Evolutionary conservation across 2,113 vertebrate species (phyloP).

Genomic region (Catharus minimus): DNA sequence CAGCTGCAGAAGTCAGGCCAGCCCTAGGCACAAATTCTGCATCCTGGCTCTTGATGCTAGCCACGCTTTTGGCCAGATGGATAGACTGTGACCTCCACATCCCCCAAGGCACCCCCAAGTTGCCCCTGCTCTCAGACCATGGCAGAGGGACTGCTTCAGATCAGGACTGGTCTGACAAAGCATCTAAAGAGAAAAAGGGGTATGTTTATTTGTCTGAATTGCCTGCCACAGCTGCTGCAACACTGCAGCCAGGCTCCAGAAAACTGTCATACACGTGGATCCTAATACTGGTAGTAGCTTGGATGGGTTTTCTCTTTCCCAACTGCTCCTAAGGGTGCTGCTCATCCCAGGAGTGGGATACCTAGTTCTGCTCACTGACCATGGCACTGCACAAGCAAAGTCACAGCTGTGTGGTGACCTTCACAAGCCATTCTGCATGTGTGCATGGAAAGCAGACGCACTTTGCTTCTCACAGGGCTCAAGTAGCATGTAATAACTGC

Average conservation of each 20-base stretch:
- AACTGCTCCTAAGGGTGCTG: not conserved
- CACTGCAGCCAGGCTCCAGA: not conserved
- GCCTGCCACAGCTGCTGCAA: not conserved
- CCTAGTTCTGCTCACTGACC: not conserved
- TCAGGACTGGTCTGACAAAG: not conserved
- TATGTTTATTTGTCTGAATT: not conserved
- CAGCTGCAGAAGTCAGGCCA: rapidly evolving
- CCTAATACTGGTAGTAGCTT: not conserved
- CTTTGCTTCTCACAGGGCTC: slow-evolving; percentile 35
- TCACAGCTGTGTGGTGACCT: not conserved
- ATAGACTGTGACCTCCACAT: rapidly evolving
- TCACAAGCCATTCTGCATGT: not conserved
- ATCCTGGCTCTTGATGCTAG: not conserved
- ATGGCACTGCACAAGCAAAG: not conserved
- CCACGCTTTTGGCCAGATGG: not conserved
- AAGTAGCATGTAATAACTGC: not conserved
- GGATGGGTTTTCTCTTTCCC: not conserved
- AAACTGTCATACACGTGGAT: not conserved
- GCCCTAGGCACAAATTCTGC: rapidly evolving
- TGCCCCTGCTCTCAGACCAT: not conserved
- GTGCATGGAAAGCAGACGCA: not conserved
- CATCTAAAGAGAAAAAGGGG: not conserved
- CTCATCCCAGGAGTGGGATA: not conserved
- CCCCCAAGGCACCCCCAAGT: not conserved
- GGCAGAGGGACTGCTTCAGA: not conserved